A percentile compares a stretch with the other conserved stretches of the same genome.
Conservation (phyloP, 2,888 invertebrate genomes). For the Machimus rusticus region DNA sequence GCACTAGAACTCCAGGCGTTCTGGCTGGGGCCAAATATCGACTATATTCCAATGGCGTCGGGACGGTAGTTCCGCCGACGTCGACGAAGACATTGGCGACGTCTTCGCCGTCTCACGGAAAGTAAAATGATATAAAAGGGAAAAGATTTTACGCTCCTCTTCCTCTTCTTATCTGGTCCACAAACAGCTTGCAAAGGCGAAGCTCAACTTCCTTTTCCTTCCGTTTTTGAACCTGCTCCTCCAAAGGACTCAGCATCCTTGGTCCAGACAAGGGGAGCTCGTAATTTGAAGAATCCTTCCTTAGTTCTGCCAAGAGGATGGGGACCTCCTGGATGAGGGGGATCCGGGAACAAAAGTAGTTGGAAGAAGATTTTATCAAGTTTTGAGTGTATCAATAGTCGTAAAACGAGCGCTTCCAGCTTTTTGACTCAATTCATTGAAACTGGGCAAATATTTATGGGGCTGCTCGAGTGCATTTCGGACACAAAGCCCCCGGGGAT, state of each 20-base stretch:
- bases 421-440: slow-evolving; percentile 9
- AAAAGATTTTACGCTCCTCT: slow-evolving; percentile 24
- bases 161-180: background rate
- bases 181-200: background rate
- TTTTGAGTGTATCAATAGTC: slow-evolving; percentile 3
- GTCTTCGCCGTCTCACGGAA: background rate
- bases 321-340: background rate
- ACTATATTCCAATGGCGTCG: background rate
- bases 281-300: background rate
- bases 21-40: background rate
- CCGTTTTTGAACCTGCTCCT: background rate
- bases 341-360: background rate
- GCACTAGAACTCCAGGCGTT: background rate
- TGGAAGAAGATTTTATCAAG: background rate
- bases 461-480: background rate
- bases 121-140: slow-evolving; percentile 32
- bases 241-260: background rate
- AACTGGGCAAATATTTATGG: slow-evolving; percentile 12
- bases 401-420: slow-evolving; percentile 15
- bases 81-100: background rate
- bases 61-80: background rate
- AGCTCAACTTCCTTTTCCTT: background rate
- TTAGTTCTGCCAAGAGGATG: background rate
- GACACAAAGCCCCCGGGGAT: background rate
- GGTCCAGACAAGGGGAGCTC: background rate